Evolutionary conservation across 2,113 vertebrate genomes (phyloP), one percentile per base, ranked within the genome.

Genomic region (Phaethornis superciliosus): DNA sequence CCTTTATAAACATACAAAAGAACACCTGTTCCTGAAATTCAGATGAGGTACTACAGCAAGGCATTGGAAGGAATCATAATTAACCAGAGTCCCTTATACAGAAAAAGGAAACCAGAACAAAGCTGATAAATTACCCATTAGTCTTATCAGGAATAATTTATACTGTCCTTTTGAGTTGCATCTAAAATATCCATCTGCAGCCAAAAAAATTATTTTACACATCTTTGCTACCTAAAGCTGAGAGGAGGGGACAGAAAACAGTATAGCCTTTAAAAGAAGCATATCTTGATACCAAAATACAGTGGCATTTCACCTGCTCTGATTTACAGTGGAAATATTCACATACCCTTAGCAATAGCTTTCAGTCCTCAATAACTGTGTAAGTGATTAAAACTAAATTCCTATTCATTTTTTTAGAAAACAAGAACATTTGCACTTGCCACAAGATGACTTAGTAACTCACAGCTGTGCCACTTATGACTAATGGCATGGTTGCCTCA

Each of bases 391-490:
- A 52, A 93, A 86, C 40, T 75, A 84, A 82, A 94, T 77, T 46
- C n/a, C 5, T 81, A n/a, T 67, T 70, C 69, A 13, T 77, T 71
- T 51, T 59, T 69, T 56, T 32, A 6, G 49, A 19, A 75, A 59
- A 76, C 27, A 83, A 58, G 77, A 81, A 86, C 52, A 96, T 80
- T 55, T 79, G 47, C 27, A 47, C 85, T 96, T 88, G 56, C 77
- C 91, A 79, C 30, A 33, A 58, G 75, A 86, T 69, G 60, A 92
- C 90, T 94, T 62, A 74, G 77, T 84, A 84, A 96, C 65, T 84
- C 71, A 58, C 21, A 92, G 81, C 51, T 32, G 13, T 87, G 82
- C 69, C 81, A 47, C 82, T 85, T 85, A 82, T 0, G 17, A 96
- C 42, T 82, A 83, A 96, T n/a, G 19, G 67, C 85, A 91, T 0